Base-by-base conservation (phyloP, 1,140 invertebrate genomes). In the Cryptotermes secundus region DNA sequence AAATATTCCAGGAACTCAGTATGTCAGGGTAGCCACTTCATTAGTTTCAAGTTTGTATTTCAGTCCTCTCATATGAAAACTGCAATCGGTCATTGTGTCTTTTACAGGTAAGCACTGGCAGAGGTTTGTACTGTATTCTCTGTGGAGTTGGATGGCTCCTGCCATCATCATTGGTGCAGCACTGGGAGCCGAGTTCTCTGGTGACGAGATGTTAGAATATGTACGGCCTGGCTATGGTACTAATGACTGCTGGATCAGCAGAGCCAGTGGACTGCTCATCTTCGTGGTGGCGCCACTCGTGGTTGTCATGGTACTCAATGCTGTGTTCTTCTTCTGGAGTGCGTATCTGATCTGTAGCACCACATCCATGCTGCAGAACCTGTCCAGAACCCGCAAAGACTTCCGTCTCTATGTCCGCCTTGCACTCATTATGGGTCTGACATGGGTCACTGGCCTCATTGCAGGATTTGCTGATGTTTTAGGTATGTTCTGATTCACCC, bases 331-430 rank as follows among this genome's bases (percentile, higher is more conserved):
- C 86, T 86, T 89, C 22, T 87, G 89, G 26, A 90, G 91, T n/a
- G 90, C 91, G 10, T 87, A 89, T 34, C 91, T 92, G 88, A 93
- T 93, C 83, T 88, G 90, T 81, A 89, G 87, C 1, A 10, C 59
- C 1, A 31, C 26, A n/a, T n/a, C 26, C 9, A n/a, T 31, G 59
- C 59, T 72, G 59, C 0, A 16, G 26, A 79, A 88, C 87, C 85
- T 88, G 87, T 85, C 88, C 85, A 86, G 88, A 86, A 87, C 87
- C 85, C 87, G 88, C 85, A 84, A 88, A 85, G 86, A 89, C 84
- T 90, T 90, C 86, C 90, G 91, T 83, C 88, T 94, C 24, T 94
- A 94, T 87, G 87, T 92, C 42, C 89, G 92, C 24, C 89, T 94
- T 85, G 90, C 90, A n/a, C 84, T 91, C 10, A 86, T 92, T 26